Evolutionary conservation across 1,140 invertebrate genomes (phyloP).

Genomic region (Philopotamus ludificatus): DNA sequence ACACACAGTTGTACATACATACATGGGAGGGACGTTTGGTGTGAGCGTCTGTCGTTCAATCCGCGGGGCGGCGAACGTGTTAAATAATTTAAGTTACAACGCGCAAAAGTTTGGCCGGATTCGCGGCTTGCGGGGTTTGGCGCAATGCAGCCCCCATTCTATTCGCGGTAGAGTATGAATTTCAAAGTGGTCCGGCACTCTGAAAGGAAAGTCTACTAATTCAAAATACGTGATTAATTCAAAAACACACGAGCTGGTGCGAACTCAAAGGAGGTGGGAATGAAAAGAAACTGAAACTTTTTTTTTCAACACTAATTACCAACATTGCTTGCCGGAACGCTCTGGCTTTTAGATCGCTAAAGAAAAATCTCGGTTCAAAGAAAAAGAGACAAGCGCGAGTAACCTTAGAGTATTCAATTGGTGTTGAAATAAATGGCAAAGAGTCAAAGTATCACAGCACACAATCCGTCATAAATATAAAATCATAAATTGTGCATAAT

Average conservation of each 20-base stretch:
- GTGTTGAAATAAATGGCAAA: too few species aligned
- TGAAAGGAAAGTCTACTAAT: neutral
- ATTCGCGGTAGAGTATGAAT: slow-evolving; percentile 6
- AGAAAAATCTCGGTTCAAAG: too few species aligned
- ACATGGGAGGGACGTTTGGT: neutral
- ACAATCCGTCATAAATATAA: too few species aligned
- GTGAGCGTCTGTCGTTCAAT: neutral
- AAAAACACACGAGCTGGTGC: neutral
- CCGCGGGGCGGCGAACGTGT: slow-evolving; percentile 20
- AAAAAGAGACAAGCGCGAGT: too few species aligned
- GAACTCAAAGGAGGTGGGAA: neutral
- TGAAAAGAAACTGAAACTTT: neutral
- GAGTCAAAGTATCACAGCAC: too few species aligned
- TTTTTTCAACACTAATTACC: neutral
- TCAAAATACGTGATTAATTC: neutral
- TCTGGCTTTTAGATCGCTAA: too few species aligned
- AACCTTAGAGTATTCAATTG: too few species aligned
- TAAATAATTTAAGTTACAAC: slow-evolving; percentile 31
- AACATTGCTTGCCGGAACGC: too few species aligned
- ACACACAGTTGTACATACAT: neutral
- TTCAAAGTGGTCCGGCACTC: neutral
- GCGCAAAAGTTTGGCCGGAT: slow-evolving; percentile 14
- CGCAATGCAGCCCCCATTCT: slow-evolving; percentile 22
- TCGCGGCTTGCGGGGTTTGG: slow-evolving; percentile 14
- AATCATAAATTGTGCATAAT: too few species aligned